Evolutionary conservation across 2,113 vertebrate species (phyloP), one percentile per base, ranked within the genome.

Genomic region (Cryptotis parvus): DNA sequence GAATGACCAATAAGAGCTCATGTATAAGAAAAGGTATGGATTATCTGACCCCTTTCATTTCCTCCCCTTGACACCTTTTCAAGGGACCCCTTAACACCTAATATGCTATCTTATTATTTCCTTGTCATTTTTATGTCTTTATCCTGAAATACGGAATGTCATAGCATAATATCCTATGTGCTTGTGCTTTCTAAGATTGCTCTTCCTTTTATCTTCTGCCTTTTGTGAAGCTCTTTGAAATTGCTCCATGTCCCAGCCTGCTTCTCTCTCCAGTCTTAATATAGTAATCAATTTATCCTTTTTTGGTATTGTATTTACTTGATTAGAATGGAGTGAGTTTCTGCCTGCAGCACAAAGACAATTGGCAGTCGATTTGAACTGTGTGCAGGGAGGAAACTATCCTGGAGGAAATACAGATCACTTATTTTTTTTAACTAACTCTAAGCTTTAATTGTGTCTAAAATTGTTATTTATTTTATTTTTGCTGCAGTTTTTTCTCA

Each of bases 311-410:
- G 49, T 29, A 72, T 41, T 92, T 26, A 31, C n/a, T 75, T 18
- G 37, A 89, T 95, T 79, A 79, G 49, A 89, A 94, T 58, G 45
- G 61, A 65, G 10, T 73, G 77, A 8, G 3, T 63, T 69, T 61
- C 29, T 45, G 12, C 35, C 16, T 6, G 33, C 61, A 86, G 74
- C 89, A 55, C 26, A 79, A 33, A 18, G 4, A 66, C 22, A 73
- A 24, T 33, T 78, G 31, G 27, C 29, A 74, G 69, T 35, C 4
- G 41, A 10, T 43, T 43, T 31, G 81, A 37, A 58, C 37, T 16
- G 14, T 35, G 49, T 52, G 7, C 3, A 11, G 33, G 9, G 45
- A 45, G 4, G 10, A 27, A 63, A 37, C 9, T 58, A 45, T 3
- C 18, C 37, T 82, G 12, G 14, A 49, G 27, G 29, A 85, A 20